Percentiles rank a stretch among this genome's conserved stretches.
These are phyloP conservation scores for Benitochromis conjunctus DNA, from an alignment of 2,113 vertebrate genomes.

Conservation along the genomic window DNA sequence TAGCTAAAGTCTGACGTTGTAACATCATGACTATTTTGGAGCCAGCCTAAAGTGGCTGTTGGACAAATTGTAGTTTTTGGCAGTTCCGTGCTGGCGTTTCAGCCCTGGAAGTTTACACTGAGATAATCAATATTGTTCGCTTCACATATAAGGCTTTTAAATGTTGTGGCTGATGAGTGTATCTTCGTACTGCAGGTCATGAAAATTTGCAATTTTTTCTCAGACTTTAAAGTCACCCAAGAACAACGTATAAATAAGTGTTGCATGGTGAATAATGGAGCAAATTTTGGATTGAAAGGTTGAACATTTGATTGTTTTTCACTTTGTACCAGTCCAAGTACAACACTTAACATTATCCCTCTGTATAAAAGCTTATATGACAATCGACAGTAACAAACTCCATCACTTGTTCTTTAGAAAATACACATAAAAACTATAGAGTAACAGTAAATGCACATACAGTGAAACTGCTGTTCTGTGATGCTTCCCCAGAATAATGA, in stretches of 20 bases:
- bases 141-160: background rate
- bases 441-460: background rate
- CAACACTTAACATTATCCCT: background rate
- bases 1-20: background rate
- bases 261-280: background rate
- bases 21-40: background rate
- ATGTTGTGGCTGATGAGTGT: background rate
- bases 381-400: background rate
- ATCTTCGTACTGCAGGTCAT: background rate
- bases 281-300: background rate
- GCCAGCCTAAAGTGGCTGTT: background rate
- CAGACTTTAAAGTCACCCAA: background rate
- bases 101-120: background rate
- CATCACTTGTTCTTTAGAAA: background rate
- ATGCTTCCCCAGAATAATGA: background rate
- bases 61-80: background rate
- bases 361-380: background rate
- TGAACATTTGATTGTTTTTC: background rate
- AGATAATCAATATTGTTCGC: background rate
- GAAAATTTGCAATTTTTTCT: background rate
- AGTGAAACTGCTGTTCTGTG: background rate
- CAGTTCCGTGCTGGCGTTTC: fast-evolving
- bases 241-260: background rate
- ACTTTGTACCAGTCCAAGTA: background rate
- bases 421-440: background rate